These are phyloP conservation scores for Rhamphomyia laevipes DNA, from an alignment of 2,888 invertebrate species.

Conservation along the genomic window DNA sequence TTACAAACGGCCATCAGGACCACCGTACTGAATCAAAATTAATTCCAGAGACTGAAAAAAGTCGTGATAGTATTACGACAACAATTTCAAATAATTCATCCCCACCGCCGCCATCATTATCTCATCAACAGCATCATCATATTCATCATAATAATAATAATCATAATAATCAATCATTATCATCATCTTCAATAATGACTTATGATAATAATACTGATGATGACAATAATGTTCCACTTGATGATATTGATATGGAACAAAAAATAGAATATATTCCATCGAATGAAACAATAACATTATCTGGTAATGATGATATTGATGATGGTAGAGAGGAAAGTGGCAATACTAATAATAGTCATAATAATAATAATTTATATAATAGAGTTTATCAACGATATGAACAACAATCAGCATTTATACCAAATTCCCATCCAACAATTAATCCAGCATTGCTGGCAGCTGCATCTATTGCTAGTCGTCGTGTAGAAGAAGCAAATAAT, in stretches of 20 bases:
- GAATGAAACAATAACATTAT: neutral
- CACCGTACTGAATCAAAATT: constrained; percentile 16
- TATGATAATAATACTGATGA: no score
- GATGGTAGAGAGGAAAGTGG: neutral
- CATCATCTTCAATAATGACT: constrained; percentile 23
- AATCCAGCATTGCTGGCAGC: constrained; percentile 36
- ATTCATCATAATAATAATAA: constrained; percentile 8
- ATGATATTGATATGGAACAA: neutral
- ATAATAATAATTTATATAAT: constrained; percentile 13
- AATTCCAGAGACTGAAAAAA: constrained; percentile 27
- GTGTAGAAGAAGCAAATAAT: constrained; percentile 21
- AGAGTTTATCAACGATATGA: constrained; percentile 16
- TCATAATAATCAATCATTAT: constrained; percentile 29
- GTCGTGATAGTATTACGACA: constrained; percentile 26
- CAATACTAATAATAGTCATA: constrained; percentile 3
- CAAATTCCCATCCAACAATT: constrained; percentile 23
- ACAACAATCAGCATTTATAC: constrained; percentile 9
- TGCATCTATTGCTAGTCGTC: constrained; percentile 32
- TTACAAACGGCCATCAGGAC: constrained; percentile 15
- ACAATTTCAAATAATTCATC: constrained; percentile 10
- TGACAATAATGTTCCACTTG: neutral
- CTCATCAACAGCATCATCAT: constrained; percentile 3
- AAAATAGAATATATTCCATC: neutral
- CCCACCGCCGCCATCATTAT: constrained; percentile 10
- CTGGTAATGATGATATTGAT: no score